Conservation (phyloP, 2,888 invertebrate genomes). For the Aphidius colemani region DNA sequence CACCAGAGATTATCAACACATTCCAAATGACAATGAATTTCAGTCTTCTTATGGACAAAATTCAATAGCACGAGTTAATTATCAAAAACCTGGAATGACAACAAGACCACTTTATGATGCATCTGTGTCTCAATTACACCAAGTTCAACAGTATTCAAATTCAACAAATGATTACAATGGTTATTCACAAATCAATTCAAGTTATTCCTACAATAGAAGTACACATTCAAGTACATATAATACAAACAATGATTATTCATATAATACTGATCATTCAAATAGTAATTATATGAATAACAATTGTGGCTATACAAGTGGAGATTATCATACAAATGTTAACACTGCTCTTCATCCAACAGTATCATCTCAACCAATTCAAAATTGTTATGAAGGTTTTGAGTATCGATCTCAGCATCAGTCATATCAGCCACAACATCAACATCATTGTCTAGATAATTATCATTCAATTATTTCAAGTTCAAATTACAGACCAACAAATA, state of each 20-base stretch:
- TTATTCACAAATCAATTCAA: conserved; percentile 61
- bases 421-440: conserved; percentile 38
- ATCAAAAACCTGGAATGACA: conserved; percentile 46
- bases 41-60: conserved; percentile 52
- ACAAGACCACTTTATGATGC: conserved; percentile 57
- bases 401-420: conserved; percentile 60
- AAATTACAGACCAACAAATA: conserved; percentile 46
- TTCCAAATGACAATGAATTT: conserved; percentile 49
- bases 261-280: conserved; percentile 43
- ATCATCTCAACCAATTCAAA: conserved; percentile 46
- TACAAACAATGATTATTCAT: conserved; percentile 40
- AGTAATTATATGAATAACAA: conserved; percentile 3
- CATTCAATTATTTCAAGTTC: conserved; percentile 38
- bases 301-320: conserved; percentile 32
- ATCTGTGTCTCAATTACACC: conserved; percentile 57
- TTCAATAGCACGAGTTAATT: conserved; percentile 44
- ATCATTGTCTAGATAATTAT: conserved; percentile 47
- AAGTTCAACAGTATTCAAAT: conserved; percentile 63
- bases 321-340: conserved; percentile 53
- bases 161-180: conserved; percentile 61
- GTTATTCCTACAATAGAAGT: conserved; percentile 57
- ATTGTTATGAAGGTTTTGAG: conserved; percentile 1
- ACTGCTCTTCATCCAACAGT: conserved; percentile 60
- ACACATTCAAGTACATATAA: conserved; percentile 45
- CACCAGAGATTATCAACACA: conserved; percentile 54